A percentile compares a stretch with the other conserved stretches of the same genome.
Evolutionary conservation across 1,140 invertebrate species (phyloP).

Genomic region (Holcopasites calliopsidis): DNA sequence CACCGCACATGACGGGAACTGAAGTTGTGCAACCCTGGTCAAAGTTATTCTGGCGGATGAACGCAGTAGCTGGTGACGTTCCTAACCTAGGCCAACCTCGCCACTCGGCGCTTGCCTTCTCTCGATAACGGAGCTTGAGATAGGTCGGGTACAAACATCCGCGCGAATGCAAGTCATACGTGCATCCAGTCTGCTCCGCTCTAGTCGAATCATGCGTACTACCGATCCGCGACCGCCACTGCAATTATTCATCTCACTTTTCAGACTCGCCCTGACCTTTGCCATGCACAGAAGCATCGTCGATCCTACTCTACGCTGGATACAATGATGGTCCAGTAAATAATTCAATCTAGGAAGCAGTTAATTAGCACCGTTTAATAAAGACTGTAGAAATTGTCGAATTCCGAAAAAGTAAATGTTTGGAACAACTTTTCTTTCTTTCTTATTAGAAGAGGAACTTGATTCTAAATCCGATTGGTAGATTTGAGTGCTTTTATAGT

Average conservation of each 20-base stretch:
- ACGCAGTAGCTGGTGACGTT: conserved; percentile 62
- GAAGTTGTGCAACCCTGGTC: conserved; percentile 57
- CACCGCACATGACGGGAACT: conserved; percentile 44
- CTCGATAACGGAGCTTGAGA: conserved; percentile 71
- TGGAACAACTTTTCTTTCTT: too few species aligned
- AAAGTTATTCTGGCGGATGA: conserved; percentile 64
- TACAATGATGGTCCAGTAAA: too few species aligned
- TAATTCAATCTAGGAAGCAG: too few species aligned
- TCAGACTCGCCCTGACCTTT: conserved; percentile 15
- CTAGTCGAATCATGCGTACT: conserved; percentile 16
- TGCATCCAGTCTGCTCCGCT: conserved; percentile 22
- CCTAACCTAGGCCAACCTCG: conserved; percentile 66
- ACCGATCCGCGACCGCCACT: conserved; percentile 11
- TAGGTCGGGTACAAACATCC: conserved; percentile 69
- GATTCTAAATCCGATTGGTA: too few species aligned
- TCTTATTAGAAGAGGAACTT: background rate
- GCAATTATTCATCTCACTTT: conserved; percentile 41
- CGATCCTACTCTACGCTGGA: too few species aligned
- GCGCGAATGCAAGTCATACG: conserved; percentile 32
- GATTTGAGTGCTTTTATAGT: background rate
- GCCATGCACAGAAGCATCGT: conserved; percentile 10
- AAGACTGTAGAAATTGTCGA: too few species aligned
- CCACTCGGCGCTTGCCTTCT: conserved; percentile 64
- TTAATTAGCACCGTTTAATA: too few species aligned
- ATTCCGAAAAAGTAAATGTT: too few species aligned